phyloP scores from a whole-genome alignment of 1,140 invertebrate genomes.

The Drosophila ogumai region DNA sequence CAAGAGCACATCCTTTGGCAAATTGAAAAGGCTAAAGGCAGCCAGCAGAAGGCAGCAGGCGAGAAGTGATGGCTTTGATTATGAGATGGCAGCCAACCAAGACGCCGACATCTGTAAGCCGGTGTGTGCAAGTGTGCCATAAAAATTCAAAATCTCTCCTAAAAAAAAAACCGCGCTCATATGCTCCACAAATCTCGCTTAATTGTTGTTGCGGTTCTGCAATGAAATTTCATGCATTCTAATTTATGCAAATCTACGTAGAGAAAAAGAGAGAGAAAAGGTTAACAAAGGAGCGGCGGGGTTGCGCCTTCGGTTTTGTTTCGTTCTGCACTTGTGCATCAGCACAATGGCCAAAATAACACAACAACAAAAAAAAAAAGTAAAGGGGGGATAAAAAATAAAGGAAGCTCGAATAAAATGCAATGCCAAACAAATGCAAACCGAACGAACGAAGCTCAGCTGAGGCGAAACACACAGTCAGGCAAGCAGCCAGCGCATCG shows the following conservation, averaged over 20 bases:
- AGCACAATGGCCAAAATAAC: slow-evolving; percentile 54
- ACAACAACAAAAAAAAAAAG: slow-evolving; percentile 5
- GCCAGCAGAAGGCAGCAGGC: slow-evolving; percentile 6
- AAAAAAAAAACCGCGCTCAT: slow-evolving; percentile 16
- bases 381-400: neutral
- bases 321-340: slow-evolving; percentile 80
- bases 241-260: slow-evolving; percentile 50
- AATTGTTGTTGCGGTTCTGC: slow-evolving; percentile 55
- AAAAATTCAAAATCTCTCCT: slow-evolving; percentile 51
- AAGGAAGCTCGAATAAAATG: slow-evolving; percentile 37
- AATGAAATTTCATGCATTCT: slow-evolving; percentile 63
- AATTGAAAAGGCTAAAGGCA: slow-evolving; percentile 22
- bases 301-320: slow-evolving; percentile 62
- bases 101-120: slow-evolving; percentile 45
- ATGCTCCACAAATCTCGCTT: slow-evolving; percentile 57
- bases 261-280: neutral
- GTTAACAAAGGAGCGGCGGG: slow-evolving; percentile 32
- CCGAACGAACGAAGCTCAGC: slow-evolving; percentile 20
- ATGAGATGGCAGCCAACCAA: slow-evolving; percentile 45
- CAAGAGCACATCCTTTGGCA: slow-evolving; percentile 25
- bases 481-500: slow-evolving; percentile 28
- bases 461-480: slow-evolving; percentile 43
- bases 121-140: slow-evolving; percentile 29
- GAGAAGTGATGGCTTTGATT: slow-evolving; percentile 29
- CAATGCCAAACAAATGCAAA: slow-evolving; percentile 45